Percentiles rank a stretch among this genome's conserved stretches.
phyloP scores from a whole-genome alignment of 2,888 invertebrate species.

The Cremastobaeus sp. region DNA sequence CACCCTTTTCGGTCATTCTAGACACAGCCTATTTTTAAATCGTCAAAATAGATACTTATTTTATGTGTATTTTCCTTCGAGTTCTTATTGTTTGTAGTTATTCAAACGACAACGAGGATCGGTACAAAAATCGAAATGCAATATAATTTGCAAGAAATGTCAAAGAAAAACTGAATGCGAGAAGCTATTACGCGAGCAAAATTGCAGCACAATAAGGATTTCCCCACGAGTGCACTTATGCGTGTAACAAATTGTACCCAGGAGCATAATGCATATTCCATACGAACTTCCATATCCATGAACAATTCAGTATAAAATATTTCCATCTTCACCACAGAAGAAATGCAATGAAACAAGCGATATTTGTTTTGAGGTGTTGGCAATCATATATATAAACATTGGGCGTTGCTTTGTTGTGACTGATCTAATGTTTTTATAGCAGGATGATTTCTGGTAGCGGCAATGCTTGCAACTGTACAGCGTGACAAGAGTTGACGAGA shows the following conservation, averaged over 20 bases:
- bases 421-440: too few species aligned
- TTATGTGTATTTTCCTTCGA: too few species aligned
- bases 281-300: slow-evolving; percentile 19
- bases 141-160: slow-evolving; percentile 12
- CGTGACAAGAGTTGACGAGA: too few species aligned
- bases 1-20: too few species aligned
- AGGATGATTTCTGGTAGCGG: too few species aligned
- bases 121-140: not conserved
- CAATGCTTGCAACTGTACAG: too few species aligned
- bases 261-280: slow-evolving; percentile 63
- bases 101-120: too few species aligned
- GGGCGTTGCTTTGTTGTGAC: too few species aligned
- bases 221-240: slow-evolving; percentile 64
- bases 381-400: too few species aligned
- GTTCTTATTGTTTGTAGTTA: too few species aligned
- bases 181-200: slow-evolving; percentile 50
- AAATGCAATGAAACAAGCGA: slow-evolving; percentile 15
- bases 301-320: slow-evolving; percentile 24
- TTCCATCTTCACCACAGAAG: not conserved
- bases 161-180: slow-evolving; percentile 16
- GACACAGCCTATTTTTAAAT: too few species aligned
- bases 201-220: slow-evolving; percentile 65
- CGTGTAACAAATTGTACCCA: slow-evolving; percentile 63
- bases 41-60: too few species aligned
- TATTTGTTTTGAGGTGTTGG: slow-evolving; percentile 5